phyloP scores from a whole-genome alignment of 92 coral and sea anemone genomes.

The Parazoanthus atlanticus region DNA sequence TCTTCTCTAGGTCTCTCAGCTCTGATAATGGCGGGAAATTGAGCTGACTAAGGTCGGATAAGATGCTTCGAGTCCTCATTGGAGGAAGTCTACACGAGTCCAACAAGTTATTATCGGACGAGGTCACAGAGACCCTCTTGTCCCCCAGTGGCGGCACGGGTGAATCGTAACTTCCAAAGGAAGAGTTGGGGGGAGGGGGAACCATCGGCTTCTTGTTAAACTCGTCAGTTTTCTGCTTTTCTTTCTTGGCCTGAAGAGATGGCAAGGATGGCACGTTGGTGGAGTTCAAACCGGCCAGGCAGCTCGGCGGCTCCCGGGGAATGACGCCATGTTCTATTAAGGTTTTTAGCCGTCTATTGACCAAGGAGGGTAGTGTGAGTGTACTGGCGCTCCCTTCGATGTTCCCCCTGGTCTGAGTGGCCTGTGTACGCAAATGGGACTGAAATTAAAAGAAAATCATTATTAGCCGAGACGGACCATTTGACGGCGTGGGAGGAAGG shows the following conservation, averaged over 20 bases:
- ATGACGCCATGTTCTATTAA: conserved; percentile 28
- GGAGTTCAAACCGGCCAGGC: background rate
- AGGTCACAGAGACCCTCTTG: background rate
- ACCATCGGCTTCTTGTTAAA: background rate
- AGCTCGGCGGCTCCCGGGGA: conserved; percentile 13
- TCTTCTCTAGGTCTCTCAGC: background rate
- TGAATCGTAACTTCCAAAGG: conserved; percentile 22
- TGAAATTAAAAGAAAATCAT: too few relatives aligned
- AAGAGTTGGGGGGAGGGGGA: conserved; percentile 30
- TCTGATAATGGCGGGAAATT: background rate
- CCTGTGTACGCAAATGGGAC: background rate
- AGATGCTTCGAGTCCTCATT: background rate
- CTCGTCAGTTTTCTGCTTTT: background rate
- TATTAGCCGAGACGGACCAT: too few relatives aligned
- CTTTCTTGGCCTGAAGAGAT: conserved; percentile 14
- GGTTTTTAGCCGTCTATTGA: conserved; percentile 20
- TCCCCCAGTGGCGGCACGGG: conserved; percentile 14
- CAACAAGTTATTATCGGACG: background rate
- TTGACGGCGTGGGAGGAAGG: too few relatives aligned
- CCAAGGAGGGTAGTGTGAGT: conserved; percentile 5
- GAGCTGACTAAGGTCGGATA: conserved; percentile 23
- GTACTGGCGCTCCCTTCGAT: background rate
- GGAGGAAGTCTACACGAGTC: background rate
- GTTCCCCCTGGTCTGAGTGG: background rate
- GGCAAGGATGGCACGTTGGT: background rate